Evolutionary conservation across 2,797 vertebrate species (phyloP).

Genomic region (Cichlasoma orientale): DNA sequence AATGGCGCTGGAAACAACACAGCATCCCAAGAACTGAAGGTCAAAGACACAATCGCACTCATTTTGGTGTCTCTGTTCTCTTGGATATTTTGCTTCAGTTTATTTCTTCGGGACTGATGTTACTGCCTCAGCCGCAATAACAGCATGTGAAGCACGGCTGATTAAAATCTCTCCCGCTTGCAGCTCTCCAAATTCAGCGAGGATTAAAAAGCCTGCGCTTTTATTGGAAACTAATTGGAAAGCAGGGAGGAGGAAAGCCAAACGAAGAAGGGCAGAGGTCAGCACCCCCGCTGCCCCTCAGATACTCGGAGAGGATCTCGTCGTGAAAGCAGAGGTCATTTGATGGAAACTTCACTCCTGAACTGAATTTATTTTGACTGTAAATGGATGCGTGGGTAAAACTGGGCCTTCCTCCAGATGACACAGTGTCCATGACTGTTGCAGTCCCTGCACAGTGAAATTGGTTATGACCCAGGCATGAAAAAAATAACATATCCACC

Average conservation of each 20-base stretch:
- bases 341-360: background rate
- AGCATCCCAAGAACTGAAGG: background rate
- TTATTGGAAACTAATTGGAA: constrained; percentile 27
- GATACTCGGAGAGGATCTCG: constrained; percentile 10
- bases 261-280: constrained; percentile 40
- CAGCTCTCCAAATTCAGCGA: constrained; percentile 1
- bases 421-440: background rate
- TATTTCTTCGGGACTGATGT: background rate
- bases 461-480: background rate
- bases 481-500: background rate
- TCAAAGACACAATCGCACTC: background rate
- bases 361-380: background rate
- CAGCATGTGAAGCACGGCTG: background rate
- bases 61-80: background rate
- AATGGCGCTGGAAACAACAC: background rate
- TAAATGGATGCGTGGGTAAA: background rate
- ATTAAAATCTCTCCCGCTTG: background rate
- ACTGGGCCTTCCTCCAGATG: background rate
- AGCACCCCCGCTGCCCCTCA: constrained; percentile 36
- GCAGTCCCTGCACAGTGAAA: background rate
- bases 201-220: constrained; percentile 27
- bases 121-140: background rate
- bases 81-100: background rate
- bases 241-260: constrained; percentile 5
- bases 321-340: background rate